Evolutionary conservation across 1,140 invertebrate species (phyloP).

Genomic region (Chionoecetes opilio): DNA sequence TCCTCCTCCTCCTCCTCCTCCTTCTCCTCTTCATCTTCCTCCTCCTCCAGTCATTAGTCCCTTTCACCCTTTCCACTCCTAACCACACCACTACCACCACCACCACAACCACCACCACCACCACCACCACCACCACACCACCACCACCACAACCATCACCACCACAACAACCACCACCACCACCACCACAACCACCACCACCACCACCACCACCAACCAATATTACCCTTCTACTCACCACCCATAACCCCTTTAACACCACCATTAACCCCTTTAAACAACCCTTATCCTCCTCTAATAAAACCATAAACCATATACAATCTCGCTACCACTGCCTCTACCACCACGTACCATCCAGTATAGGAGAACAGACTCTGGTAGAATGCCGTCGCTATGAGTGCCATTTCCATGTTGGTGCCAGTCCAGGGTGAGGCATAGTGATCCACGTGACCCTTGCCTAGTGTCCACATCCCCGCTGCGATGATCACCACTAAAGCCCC

Average conservation of each 20-base stretch:
- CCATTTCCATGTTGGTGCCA: slow-evolving; percentile 20
- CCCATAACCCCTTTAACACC: too few species aligned
- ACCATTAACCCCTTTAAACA: too few species aligned
- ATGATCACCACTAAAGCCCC: slow-evolving; percentile 92
- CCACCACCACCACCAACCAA: too few species aligned
- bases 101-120: not conserved
- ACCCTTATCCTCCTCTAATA: too few species aligned
- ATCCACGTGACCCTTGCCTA: slow-evolving; percentile 48
- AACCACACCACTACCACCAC: not conserved
- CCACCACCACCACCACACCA: too few species aligned
- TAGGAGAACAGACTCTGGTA: slow-evolving; percentile 73
- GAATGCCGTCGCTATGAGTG: slow-evolving; percentile 61
- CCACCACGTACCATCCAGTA: slow-evolving; percentile 67
- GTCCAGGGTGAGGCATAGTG: slow-evolving; percentile 41
- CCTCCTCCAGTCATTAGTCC: too few species aligned
- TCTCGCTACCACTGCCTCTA: not conserved
- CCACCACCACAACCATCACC: too few species aligned
- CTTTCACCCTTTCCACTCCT: too few species aligned
- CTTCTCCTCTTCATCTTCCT: not conserved
- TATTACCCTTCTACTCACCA: too few species aligned
- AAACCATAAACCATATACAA: too few species aligned
- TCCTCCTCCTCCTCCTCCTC: not conserved
- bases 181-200: too few species aligned
- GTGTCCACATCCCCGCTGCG: slow-evolving; percentile 87
- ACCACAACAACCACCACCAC: too few species aligned